These are phyloP conservation scores for Hydrochoerus hydrochaeris DNA, from an alignment of 2,113 vertebrate species.

Conservation along the genomic window DNA sequence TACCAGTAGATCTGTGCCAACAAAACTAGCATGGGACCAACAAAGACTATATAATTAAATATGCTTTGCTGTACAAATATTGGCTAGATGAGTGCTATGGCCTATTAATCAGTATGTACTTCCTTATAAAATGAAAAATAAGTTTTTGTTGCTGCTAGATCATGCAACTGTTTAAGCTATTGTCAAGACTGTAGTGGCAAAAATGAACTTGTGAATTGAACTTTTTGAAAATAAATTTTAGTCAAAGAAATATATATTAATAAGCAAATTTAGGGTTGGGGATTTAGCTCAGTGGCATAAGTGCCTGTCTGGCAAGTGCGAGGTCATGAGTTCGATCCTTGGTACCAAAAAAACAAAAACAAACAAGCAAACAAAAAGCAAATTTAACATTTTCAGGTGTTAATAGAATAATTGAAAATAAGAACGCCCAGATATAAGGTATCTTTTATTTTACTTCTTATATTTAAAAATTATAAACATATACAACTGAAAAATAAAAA, in stretches of 20 bases:
- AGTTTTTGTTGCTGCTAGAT: background rate
- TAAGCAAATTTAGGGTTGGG: background rate
- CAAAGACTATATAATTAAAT: background rate
- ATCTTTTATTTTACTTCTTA: slow-evolving; percentile 53
- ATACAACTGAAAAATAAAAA: background rate
- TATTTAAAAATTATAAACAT: slow-evolving; percentile 53
- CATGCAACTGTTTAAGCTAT: background rate
- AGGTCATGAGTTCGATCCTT: no score
- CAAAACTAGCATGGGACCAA: slow-evolving; percentile 1
- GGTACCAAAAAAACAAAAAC: no score
- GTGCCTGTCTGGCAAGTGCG: no score
- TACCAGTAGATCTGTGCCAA: background rate
- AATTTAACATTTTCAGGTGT: slow-evolving; percentile 64
- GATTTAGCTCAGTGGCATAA: no score
- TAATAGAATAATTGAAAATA: slow-evolving; percentile 76
- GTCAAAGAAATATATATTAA: slow-evolving; percentile 33
- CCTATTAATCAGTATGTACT: background rate
- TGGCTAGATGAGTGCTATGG: background rate
- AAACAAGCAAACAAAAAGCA: no score
- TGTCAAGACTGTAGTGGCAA: slow-evolving; percentile 8
- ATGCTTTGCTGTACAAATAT: background rate
- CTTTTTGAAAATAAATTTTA: slow-evolving; percentile 59
- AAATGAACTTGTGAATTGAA: slow-evolving; percentile 53
- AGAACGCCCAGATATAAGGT: slow-evolving; percentile 73
- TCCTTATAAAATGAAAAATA: slow-evolving; percentile 38